Percentiles rank a stretch among this genome's conserved stretches.
These are phyloP conservation scores for Physeter macrocephalus DNA, from an alignment of 2,113 vertebrate species.

Conservation along the genomic window DNA sequence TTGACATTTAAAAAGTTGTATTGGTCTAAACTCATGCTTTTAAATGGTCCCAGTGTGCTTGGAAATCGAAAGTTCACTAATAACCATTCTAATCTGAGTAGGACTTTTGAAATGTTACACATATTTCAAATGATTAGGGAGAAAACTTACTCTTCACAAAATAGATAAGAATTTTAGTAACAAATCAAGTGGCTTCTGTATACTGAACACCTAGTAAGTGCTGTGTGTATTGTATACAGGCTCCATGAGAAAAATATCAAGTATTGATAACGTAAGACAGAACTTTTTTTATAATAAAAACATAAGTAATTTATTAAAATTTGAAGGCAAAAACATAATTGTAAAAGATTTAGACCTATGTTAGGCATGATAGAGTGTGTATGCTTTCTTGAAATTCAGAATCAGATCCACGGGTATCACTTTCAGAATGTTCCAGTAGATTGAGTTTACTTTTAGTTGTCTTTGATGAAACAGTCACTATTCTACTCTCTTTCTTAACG, in stretches of 20 bases:
- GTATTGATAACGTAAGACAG: background rate
- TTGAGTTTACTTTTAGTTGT: no score
- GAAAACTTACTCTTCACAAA: conserved; percentile 58
- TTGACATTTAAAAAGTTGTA: conserved; percentile 42
- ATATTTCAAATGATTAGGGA: conserved; percentile 62
- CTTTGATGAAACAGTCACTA: no score
- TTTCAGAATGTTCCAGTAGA: no score
- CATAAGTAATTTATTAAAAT: no score
- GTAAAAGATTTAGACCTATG: no score
- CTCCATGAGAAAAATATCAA: background rate
- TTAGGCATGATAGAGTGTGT: no score
- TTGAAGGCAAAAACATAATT: no score
- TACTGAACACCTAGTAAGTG: background rate
- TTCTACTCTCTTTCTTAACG: no score
- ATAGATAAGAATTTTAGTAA: background rate
- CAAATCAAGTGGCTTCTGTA: background rate
- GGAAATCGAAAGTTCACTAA: conserved; percentile 64
- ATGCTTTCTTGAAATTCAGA: no score
- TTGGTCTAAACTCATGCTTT: conserved; percentile 57
- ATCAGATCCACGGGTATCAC: no score
- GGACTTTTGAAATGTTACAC: conserved; percentile 61
- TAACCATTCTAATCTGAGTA: conserved; percentile 61
- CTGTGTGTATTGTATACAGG: background rate
- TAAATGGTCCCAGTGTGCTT: conserved; percentile 51
- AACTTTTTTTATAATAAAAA: background rate